These are phyloP conservation scores for Falco columbarius DNA, from an alignment of 2,797 vertebrate species.

Conservation along the genomic window DNA sequence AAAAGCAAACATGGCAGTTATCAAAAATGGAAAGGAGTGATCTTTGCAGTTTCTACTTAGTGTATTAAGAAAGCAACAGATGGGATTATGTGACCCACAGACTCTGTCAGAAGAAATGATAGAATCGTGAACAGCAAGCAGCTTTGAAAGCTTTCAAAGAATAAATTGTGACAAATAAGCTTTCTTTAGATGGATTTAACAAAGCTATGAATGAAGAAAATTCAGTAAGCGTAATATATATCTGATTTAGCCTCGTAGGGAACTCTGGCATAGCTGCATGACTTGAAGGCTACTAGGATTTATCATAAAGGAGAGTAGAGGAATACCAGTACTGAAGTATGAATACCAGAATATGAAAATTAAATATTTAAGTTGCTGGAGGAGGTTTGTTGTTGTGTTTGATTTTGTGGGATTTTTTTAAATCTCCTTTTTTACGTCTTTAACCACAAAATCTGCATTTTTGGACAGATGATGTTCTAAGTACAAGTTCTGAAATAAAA, in stretches of 20 bases:
- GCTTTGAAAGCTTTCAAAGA: constrained; percentile 44
- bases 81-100: constrained; percentile 50
- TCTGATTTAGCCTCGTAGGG: background rate
- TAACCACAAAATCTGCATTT: background rate
- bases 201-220: constrained; percentile 34
- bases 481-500: background rate
- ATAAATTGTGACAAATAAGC: constrained; percentile 36
- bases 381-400: background rate
- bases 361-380: background rate
- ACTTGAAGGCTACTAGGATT: background rate
- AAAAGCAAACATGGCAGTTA: constrained; percentile 51
- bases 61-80: constrained; percentile 51
- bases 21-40: constrained; percentile 46
- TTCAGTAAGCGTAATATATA: background rate
- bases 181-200: constrained; percentile 3
- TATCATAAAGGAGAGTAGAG: background rate
- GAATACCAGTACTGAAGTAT: background rate
- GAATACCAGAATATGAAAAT: background rate
- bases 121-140: constrained; percentile 45
- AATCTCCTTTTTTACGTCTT: background rate
- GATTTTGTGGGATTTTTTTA: rapidly evolving
- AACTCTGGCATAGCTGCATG: background rate
- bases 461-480: background rate
- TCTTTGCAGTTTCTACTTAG: constrained; percentile 36
- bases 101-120: constrained; percentile 51